Conservation (phyloP, 2,888 invertebrate species). For the Andrena praecox region DNA sequence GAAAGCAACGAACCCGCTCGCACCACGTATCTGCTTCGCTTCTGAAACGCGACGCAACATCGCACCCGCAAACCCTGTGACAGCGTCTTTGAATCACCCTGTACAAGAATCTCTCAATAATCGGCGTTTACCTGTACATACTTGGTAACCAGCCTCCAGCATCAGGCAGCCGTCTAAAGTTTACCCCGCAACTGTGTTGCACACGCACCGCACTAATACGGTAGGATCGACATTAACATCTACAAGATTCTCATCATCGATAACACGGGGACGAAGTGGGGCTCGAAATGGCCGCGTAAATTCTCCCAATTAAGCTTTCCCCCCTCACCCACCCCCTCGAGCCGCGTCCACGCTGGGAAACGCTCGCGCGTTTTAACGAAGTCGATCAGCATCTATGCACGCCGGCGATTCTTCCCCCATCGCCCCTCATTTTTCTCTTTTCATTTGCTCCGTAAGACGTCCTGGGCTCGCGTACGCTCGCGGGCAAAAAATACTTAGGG, state of each 20-base stretch:
- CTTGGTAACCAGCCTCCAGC: not conserved
- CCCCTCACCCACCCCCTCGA: not conserved
- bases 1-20: not conserved
- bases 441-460: not conserved
- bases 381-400: not conserved
- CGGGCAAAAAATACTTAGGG: not conserved
- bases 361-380: constrained; percentile 25
- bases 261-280: constrained; percentile 18
- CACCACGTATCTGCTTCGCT: not conserved
- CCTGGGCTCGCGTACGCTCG: too few relatives aligned
- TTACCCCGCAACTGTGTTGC: constrained; percentile 1
- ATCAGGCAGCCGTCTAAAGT: not conserved
- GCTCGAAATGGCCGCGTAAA: constrained; percentile 34
- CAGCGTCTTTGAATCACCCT: not conserved
- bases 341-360: not conserved
- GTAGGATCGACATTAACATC: constrained; percentile 38
- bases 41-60: not conserved
- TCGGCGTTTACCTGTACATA: too few relatives aligned
- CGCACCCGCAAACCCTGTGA: not conserved
- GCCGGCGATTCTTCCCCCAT: not conserved
- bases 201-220: not conserved
- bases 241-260: constrained; percentile 32
- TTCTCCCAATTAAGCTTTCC: constrained; percentile 38
- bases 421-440: not conserved
- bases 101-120: not conserved